phyloP scores from a whole-genome alignment of 2,113 vertebrate species.

The Pseudorasbora parva region DNA sequence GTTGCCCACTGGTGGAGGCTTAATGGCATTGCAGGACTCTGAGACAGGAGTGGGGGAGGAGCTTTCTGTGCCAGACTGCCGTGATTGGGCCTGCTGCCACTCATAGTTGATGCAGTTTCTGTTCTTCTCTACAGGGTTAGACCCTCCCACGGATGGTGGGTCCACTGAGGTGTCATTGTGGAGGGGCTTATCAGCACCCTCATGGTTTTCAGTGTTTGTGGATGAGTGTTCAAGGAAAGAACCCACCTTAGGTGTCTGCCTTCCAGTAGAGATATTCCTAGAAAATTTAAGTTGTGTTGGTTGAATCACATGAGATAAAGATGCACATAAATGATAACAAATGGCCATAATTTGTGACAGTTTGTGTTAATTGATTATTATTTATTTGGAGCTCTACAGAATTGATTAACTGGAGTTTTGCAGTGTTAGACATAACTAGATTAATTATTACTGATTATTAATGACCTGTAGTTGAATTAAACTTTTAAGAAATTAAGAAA shows the following conservation, averaged over 20 bases:
- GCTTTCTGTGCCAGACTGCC: constrained; percentile 82
- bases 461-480: background rate
- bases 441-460: background rate
- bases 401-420: background rate
- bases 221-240: constrained; percentile 86
- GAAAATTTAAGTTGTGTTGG: constrained; percentile 46
- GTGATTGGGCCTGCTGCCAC: constrained; percentile 82
- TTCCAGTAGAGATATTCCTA: constrained; percentile 87
- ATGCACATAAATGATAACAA: background rate
- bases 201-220: constrained; percentile 86
- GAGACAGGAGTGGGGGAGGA: constrained; percentile 79
- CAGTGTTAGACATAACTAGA: background rate
- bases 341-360: background rate
- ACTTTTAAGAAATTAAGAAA: background rate
- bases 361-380: background rate
- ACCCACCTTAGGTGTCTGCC: constrained; percentile 82
- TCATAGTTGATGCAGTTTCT: constrained; percentile 93
- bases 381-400: background rate
- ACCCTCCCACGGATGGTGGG: constrained; percentile 65
- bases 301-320: background rate
- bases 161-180: constrained; percentile 79
- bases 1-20: constrained; percentile 68
- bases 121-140: constrained; percentile 81
- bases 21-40: constrained; percentile 64
- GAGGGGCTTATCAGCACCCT: constrained; percentile 87